A percentile compares a stretch with the other conserved stretches of the same genome.
These are phyloP conservation scores for Porites australiensis DNA, from an alignment of 64 coral and sea anemone genomes.

Conservation along the genomic window DNA sequence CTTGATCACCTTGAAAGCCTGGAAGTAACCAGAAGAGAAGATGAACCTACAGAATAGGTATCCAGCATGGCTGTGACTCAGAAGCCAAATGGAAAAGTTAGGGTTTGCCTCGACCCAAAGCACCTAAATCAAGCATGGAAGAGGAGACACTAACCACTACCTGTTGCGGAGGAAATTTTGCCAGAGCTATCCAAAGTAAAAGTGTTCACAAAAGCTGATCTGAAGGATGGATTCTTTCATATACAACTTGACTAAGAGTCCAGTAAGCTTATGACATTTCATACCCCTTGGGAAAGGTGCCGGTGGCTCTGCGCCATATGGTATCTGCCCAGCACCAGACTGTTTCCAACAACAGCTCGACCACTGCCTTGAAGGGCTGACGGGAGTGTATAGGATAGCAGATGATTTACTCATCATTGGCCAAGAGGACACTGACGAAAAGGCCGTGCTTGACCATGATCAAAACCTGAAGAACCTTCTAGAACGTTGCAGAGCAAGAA, in stretches of 20 bases:
- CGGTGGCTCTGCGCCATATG: not conserved
- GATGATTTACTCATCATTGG: slow-evolving; percentile 23
- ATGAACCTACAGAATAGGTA: too few relatives aligned
- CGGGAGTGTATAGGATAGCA: not conserved
- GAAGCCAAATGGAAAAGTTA: not conserved
- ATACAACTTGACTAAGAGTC: not conserved
- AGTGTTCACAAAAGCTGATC: too few relatives aligned
- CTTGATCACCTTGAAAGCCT: too few relatives aligned
- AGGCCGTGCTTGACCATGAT: not conserved
- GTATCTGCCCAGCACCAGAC: not conserved
- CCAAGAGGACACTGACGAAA: too few relatives aligned
- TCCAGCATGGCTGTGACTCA: too few relatives aligned
- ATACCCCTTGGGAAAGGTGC: not conserved
- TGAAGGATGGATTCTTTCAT: too few relatives aligned
- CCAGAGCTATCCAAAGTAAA: not conserved
- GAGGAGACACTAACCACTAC: not conserved
- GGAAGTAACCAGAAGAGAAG: too few relatives aligned
- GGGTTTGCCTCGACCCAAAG: not conserved
- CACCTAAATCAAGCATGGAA: not conserved
- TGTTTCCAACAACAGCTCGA: not conserved
- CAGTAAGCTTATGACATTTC: not conserved
- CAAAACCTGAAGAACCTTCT: not conserved
- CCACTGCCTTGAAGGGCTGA: not conserved
- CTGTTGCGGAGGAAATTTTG: not conserved
- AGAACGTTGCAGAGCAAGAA: not conserved